phyloP scores from a whole-genome alignment of 2,888 invertebrate species.

The Oligia fasciuncula region DNA sequence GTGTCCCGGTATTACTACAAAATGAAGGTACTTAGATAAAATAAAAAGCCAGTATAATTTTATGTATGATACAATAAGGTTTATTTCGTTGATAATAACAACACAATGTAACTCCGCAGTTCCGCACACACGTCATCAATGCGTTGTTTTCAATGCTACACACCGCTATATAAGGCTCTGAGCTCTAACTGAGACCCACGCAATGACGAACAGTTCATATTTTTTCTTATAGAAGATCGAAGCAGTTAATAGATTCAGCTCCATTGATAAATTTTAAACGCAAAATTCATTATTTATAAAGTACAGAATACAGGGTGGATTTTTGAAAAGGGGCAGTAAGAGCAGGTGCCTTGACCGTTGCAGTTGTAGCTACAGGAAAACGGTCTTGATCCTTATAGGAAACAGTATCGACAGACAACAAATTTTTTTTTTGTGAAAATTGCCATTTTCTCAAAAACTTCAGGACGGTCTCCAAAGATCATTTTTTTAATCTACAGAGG shows the following conservation, averaged over 20 bases:
- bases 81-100: slow-evolving; percentile 62
- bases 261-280: neutral
- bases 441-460: neutral
- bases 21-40: neutral
- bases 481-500: neutral
- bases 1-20: no score
- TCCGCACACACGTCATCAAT: slow-evolving; percentile 1
- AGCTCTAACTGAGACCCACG: slow-evolving; percentile 41
- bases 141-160: slow-evolving; percentile 16
- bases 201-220: neutral
- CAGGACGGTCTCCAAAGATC: neutral
- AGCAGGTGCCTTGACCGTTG: neutral
- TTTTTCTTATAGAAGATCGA: neutral
- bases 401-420: neutral
- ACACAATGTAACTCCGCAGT: slow-evolving; percentile 59
- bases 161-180: slow-evolving; percentile 28
- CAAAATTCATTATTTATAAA: neutral
- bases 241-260: no score
- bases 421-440: neutral
- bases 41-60: slow-evolving; percentile 14
- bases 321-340: neutral
- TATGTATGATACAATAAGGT: slow-evolving; percentile 54
- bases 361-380: neutral
- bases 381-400: neutral
- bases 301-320: neutral